phyloP scores from a whole-genome alignment of 2,888 invertebrate species.

The Pegoplata infirma region DNA sequence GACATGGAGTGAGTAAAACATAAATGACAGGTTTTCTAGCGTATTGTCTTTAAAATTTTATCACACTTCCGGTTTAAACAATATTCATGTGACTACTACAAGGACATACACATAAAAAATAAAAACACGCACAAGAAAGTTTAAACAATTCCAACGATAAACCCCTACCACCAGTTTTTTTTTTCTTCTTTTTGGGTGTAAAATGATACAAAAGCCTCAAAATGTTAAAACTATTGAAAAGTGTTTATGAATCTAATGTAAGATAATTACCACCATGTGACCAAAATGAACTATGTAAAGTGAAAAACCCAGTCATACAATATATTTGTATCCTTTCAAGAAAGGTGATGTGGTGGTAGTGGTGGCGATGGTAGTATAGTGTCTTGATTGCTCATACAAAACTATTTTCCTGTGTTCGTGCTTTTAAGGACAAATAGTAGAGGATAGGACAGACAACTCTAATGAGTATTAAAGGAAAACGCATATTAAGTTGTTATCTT shows the following conservation, averaged over 20 bases:
- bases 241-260: slow-evolving; percentile 72
- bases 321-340: neutral
- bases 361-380: neutral
- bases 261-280: slow-evolving; percentile 69
- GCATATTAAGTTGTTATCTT: slow-evolving; percentile 71
- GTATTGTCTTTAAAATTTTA: slow-evolving; percentile 16
- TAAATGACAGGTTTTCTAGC: slow-evolving; percentile 11
- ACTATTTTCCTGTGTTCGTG: neutral
- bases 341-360: neutral
- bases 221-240: slow-evolving; percentile 69
- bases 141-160: neutral
- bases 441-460: slow-evolving; percentile 57
- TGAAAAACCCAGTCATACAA: slow-evolving; percentile 17
- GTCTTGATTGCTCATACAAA: neutral
- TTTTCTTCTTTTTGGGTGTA: too few species aligned
- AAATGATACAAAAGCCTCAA: slow-evolving; percentile 1
- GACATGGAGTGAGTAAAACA: neutral
- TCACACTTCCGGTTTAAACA: slow-evolving; percentile 11
- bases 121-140: neutral
- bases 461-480: slow-evolving; percentile 73
- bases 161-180: too few species aligned
- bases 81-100: neutral
- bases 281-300: slow-evolving; percentile 50
- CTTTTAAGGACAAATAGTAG: slow-evolving; percentile 10
- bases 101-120: neutral